Evolutionary conservation across 2,888 invertebrate species (phyloP).

Genomic region (Synanthedon andrenaeformis): DNA sequence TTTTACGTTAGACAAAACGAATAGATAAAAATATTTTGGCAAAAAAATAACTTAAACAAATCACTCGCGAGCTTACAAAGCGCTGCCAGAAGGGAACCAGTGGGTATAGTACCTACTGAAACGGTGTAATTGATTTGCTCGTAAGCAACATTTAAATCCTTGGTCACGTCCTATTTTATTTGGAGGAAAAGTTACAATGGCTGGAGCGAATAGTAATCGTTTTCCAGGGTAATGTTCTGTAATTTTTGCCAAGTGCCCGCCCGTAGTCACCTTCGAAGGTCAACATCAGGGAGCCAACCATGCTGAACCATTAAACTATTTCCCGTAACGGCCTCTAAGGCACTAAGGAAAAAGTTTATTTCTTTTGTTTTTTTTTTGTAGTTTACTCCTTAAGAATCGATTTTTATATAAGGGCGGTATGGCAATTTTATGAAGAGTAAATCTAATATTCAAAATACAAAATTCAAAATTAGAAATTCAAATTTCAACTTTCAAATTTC

Average conservation of each 20-base stretch:
- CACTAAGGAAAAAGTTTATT: not conserved
- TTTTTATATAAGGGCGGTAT: no score
- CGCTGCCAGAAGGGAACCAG: not conserved
- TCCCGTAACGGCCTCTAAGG: not conserved
- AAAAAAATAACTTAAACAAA: not conserved
- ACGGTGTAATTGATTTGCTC: constrained; percentile 7
- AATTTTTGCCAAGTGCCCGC: constrained; percentile 37
- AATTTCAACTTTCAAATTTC: no score
- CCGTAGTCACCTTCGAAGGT: constrained; percentile 1
- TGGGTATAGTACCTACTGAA: not conserved
- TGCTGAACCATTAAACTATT: not conserved
- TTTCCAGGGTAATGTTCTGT: constrained; percentile 33
- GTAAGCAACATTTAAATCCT: constrained; percentile 49
- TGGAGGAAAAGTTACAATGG: constrained; percentile 57
- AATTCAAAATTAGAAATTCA: no score
- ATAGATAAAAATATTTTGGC: no score
- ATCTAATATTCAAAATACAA: no score
- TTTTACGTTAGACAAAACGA: no score
- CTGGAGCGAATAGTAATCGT: constrained; percentile 36
- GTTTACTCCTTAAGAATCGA: no score
- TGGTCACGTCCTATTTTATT: constrained; percentile 56
- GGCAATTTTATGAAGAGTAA: no score
- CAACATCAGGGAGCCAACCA: not conserved
- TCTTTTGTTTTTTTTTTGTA: no score
- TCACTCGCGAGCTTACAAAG: not conserved